Evolutionary conservation across 2,113 vertebrate genomes (phyloP).

Genomic region (Hyla sarda): DNA sequence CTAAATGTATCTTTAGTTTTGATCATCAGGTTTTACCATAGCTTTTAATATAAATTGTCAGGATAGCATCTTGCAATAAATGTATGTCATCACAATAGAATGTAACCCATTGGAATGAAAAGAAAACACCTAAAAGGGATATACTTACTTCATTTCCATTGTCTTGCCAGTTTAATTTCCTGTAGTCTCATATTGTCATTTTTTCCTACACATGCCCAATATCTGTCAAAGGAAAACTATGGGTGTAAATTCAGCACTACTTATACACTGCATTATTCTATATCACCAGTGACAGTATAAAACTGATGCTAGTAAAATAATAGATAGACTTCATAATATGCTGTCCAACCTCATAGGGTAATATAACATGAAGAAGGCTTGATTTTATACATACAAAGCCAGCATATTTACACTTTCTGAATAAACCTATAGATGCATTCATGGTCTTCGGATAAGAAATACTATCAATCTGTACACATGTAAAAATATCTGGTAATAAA

Average conservation of each 20-base stretch:
- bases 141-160: background rate
- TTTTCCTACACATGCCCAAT: background rate
- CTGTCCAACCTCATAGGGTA: background rate
- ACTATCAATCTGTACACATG: background rate
- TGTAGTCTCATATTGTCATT: background rate
- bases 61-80: constrained; percentile 8
- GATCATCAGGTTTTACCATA: background rate
- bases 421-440: background rate
- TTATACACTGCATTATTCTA: background rate
- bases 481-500: background rate
- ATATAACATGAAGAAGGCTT: background rate
- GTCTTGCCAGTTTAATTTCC: constrained; percentile 14
- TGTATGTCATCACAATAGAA: background rate
- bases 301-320: background rate
- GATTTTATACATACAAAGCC: background rate
- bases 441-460: background rate
- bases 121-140: background rate
- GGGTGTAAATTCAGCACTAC: background rate
- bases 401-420: background rate
- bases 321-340: background rate
- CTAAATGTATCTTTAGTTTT: background rate
- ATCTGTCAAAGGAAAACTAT: background rate
- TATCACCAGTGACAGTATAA: background rate
- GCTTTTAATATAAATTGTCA: background rate
- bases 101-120: background rate